phyloP scores from a whole-genome alignment of 2,888 invertebrate genomes.

The Hypsopygia costalis region DNA sequence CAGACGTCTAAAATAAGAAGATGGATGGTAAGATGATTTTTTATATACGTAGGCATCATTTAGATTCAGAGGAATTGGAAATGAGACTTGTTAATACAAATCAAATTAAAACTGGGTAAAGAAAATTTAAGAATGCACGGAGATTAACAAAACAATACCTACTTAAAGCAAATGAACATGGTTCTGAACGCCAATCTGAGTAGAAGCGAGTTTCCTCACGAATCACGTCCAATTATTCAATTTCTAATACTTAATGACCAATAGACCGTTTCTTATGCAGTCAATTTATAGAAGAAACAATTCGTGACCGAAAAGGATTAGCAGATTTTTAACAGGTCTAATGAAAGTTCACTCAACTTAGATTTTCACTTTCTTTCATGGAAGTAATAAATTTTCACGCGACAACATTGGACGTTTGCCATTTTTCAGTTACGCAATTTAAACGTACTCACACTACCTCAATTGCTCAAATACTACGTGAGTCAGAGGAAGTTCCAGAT shows the following conservation, averaged over 20 bases:
- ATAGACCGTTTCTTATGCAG: slow-evolving; percentile 32
- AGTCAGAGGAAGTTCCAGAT: slow-evolving; percentile 48
- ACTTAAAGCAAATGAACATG: too few species aligned
- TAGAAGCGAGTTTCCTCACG: slow-evolving; percentile 23
- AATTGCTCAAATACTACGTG: slow-evolving; percentile 24
- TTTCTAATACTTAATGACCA: slow-evolving; percentile 39
- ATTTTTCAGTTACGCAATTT: slow-evolving; percentile 49
- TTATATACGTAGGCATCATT: too few species aligned
- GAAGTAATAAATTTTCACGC: slow-evolving; percentile 41
- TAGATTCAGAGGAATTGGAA: too few species aligned
- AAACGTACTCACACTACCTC: slow-evolving; percentile 28
- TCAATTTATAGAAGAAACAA: slow-evolving; percentile 23
- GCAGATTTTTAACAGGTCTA: slow-evolving; percentile 8
- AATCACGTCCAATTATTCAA: slow-evolving; percentile 36
- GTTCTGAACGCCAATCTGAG: too few species aligned
- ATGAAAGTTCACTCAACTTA: slow-evolving; percentile 33
- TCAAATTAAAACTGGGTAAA: too few species aligned
- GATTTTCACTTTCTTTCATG: slow-evolving; percentile 50
- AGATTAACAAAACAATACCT: too few species aligned
- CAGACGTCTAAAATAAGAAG: slow-evolving; percentile 18
- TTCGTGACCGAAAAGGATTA: neutral
- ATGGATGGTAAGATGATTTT: too few species aligned
- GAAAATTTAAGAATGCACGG: too few species aligned
- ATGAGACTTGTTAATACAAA: too few species aligned
- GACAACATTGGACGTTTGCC: slow-evolving; percentile 51